Base-by-base conservation (phyloP, 2,113 vertebrate species). In the Hippocampus mohnikei region DNA sequence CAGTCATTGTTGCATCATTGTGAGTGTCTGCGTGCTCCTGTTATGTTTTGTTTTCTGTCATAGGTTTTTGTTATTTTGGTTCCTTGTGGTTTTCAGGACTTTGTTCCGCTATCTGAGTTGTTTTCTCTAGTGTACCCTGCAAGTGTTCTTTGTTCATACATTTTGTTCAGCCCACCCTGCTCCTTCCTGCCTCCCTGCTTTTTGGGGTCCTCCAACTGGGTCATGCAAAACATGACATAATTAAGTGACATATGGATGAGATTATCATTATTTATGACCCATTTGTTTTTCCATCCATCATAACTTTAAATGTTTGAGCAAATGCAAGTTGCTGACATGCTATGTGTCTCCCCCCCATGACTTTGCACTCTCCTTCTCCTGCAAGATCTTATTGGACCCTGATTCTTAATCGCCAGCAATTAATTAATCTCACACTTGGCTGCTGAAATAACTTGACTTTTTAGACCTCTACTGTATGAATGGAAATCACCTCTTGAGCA, bases 341-440 rank as follows among this genome's bases (percentile, higher is more conserved):
- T 27, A 59, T 18, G 55, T 62, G 29, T 70, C 60, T 59, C 40
- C 25, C 61, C 63, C 70, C 8, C 18, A n/a, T 1, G 33, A 1
- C 46, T 65, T 62, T 37, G 44, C 25, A 15, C 58, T 42, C 62
- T 20, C 6, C 59, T 21, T 62, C 65, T 48, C 48, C 42, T 16
- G 25, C 16, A 20, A 81, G 79, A 82, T 80, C 72, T 85, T 66
- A 67, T 81, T 65, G 53, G 76, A 75, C 69, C 56, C 56, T 63
- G 72, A 76, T 88, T 85, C 80, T 84, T 91, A 90, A 91, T 91
- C 74, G 67, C 73, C 78, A 75, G 70, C 76, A 78, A 90, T 91
- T 92, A 89, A 93, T 93, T 90, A 92, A 91, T 90, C 90, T 87
- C 84, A 87, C 83, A 86, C 86, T 91, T 78, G 73, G 89, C 87